Base-by-base conservation (phyloP, 2,797 vertebrate genomes). In the Pangasius sanitwongsei region DNA sequence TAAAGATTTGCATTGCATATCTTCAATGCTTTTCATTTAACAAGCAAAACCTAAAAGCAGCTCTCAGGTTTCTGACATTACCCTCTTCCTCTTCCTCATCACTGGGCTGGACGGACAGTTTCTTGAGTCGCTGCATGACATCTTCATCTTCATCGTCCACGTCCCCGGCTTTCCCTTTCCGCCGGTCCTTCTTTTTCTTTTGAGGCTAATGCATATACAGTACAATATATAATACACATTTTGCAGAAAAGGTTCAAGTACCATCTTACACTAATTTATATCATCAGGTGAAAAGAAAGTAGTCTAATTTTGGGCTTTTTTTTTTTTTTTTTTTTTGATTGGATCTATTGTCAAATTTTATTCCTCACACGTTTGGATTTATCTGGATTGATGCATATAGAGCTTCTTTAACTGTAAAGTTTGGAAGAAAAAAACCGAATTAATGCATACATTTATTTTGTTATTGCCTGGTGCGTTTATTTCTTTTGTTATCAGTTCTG, bases 111-210 rank as follows among this genome's bases (percentile, higher is more conserved):
- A 97, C 96, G 0, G 97, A 97, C 1, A 98, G 96, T 89, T 97
- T 97, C 89, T 97, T 97, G 70, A 99, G 94, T 23, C 95, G 96
- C 91, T 97, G 91, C 92, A 96, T 96, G 28, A 98, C 95, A 12
- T 96, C 95, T n/a, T 95, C 95, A 3, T 97, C 95, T 0, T 95
- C 95, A 0, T 96, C 96, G 7, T 92, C 96, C 0, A 90, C 96
- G 0, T 93, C 94, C 23, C 93, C 96, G 55, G 93, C 96, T 91
- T 96, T 96, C 83, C 95, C 97, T 91, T 97, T 97, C 65, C 95
- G 93, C 0, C 96, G 93, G 53, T 97, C 96, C 90, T 97, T 97
- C 91, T 96, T 97, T 92, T 98, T 98, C 92, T 97, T 97, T 92
- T 97, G 96, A 86, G 96, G 92, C 90, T 95, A 91, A 50, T 31